A percentile compares a stretch with the other conserved stretches of the same genome.
phyloP scores from a whole-genome alignment of 2,888 invertebrate species.

The Agrochola lota region DNA sequence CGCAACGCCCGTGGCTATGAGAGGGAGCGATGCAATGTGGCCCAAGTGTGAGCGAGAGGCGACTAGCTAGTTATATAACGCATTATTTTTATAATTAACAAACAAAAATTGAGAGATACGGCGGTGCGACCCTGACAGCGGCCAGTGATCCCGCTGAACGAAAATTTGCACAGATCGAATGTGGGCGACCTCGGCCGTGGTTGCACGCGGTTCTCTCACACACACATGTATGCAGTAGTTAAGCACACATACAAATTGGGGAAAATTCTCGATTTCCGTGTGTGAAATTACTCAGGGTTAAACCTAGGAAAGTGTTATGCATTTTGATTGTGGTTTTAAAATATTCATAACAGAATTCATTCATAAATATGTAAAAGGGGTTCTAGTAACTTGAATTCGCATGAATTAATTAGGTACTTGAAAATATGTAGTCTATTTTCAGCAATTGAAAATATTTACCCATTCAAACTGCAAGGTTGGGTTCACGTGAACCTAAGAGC shows the following conservation, averaged over 20 bases:
- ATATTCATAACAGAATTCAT: constrained; percentile 27
- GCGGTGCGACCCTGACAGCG: constrained; percentile 87
- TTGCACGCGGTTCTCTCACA: constrained; percentile 83
- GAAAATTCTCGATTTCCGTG: constrained; percentile 87
- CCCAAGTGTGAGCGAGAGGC: constrained; percentile 75
- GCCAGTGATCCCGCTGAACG: constrained; percentile 87
- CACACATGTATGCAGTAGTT: constrained; percentile 68
- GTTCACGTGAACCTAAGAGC: neutral
- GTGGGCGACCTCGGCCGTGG: constrained; percentile 90
- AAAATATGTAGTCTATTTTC: constrained; percentile 12
- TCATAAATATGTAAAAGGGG: constrained; percentile 21
- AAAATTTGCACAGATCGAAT: constrained; percentile 90
- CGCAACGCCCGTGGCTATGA: constrained; percentile 77
- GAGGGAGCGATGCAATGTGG: constrained; percentile 69
- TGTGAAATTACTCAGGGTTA: constrained; percentile 59
- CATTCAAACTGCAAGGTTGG: constrained; percentile 12
- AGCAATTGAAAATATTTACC: constrained; percentile 12
- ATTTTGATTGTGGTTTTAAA: constrained; percentile 24
- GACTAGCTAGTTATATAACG: constrained; percentile 87
- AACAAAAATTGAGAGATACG: constrained; percentile 90
- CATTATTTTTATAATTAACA: constrained; percentile 91
- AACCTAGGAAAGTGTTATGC: constrained; percentile 37
- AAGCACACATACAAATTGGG: constrained; percentile 67
- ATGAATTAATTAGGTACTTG: constrained; percentile 5
- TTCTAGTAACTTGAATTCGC: neutral